Percentiles rank a stretch among this genome's conserved stretches.
phyloP scores from a whole-genome alignment of 2,888 invertebrate genomes.

The Callyntrura guangdongensis region DNA sequence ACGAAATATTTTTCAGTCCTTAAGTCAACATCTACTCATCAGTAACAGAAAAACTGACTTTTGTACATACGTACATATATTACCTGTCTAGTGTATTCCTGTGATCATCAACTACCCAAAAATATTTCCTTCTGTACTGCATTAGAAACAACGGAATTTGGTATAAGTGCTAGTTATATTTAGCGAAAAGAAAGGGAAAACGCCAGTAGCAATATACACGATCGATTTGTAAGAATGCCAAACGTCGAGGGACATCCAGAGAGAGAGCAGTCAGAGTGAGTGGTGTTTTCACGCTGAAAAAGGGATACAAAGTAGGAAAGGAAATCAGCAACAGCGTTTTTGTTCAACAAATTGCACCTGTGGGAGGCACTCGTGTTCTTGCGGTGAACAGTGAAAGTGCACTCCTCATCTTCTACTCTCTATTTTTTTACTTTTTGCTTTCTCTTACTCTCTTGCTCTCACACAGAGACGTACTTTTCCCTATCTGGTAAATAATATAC shows the following conservation, averaged over 20 bases:
- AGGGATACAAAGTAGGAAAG: not conserved
- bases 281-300: slow-evolving; percentile 40
- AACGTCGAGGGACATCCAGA: slow-evolving; percentile 47
- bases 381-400: slow-evolving; percentile 45
- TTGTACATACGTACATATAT: not conserved
- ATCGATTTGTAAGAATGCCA: slow-evolving; percentile 76
- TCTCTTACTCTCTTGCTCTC: not conserved
- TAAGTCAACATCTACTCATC: not conserved
- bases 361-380: slow-evolving; percentile 75
- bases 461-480: too few species aligned
- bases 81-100: not conserved
- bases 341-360: slow-evolving; percentile 76
- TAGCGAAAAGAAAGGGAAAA: not conserved
- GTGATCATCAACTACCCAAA: not conserved
- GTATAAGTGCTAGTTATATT: not conserved
- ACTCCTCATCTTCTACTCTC: not conserved
- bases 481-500: not conserved
- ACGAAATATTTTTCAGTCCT: not conserved
- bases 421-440: not conserved
- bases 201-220: slow-evolving; percentile 63
- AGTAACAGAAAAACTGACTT: not conserved
- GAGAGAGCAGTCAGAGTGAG: slow-evolving; percentile 40
- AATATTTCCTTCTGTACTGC: not conserved
- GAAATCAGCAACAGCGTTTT: slow-evolving; percentile 69
- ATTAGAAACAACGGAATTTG: not conserved